These are phyloP conservation scores for Pemphredon lugubris DNA, from an alignment of 2,888 invertebrate species.

Conservation along the genomic window DNA sequence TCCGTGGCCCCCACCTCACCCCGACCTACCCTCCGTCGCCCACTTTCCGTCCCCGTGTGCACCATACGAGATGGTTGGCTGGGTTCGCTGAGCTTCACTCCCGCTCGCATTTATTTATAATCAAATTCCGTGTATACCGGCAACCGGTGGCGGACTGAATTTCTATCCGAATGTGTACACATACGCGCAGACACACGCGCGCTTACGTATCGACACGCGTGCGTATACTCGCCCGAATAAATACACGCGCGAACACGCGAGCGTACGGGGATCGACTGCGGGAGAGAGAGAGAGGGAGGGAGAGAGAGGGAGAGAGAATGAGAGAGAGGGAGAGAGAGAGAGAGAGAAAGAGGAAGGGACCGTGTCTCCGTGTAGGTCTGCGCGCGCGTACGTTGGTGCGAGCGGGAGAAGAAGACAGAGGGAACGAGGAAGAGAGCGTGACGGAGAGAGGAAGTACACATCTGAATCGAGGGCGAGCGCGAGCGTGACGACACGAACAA, in stretches of 20 bases:
- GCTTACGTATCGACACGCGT: conserved; percentile 10
- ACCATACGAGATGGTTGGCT: conserved; percentile 69
- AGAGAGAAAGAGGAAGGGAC: conserved; percentile 29
- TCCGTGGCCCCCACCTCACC: conserved; percentile 18
- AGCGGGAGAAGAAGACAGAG: conserved; percentile 7
- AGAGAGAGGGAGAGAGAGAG: conserved; percentile 30
- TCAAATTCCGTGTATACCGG: conserved; percentile 79
- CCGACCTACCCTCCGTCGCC: conserved; percentile 23
- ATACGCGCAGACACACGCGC: conserved; percentile 18
- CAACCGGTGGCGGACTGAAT: conserved; percentile 76
- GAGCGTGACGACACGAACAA: conserved; percentile 19
- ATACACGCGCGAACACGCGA: neutral
- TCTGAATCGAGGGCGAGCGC: conserved; percentile 7
- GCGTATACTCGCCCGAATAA: conserved; percentile 16
- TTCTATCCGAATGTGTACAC: conserved; percentile 74
- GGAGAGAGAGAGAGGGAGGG: conserved; percentile 9
- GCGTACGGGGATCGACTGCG: neutral
- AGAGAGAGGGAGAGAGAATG: neutral
- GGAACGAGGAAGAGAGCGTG: conserved; percentile 9
- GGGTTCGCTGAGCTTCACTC: conserved; percentile 58
- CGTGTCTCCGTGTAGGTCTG: neutral
- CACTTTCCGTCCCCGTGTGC: conserved; percentile 55
- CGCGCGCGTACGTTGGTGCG: neutral
- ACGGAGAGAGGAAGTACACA: conserved; percentile 5
- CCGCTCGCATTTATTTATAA: conserved; percentile 80